Evolutionary conservation across 2,888 invertebrate species (phyloP).

Genomic region (Syritta pipiens): DNA sequence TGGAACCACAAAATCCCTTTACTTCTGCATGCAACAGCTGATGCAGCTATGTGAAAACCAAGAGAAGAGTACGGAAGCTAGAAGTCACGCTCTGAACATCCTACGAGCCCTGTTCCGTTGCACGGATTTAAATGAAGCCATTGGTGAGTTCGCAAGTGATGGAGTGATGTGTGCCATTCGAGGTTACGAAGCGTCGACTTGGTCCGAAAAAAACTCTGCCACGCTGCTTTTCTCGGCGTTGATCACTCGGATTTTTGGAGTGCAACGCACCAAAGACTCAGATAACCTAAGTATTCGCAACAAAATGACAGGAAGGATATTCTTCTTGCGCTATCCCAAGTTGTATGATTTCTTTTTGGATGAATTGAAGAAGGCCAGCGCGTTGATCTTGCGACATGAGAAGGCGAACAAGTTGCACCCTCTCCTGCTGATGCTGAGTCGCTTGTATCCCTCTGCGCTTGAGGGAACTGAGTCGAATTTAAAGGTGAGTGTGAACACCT

Average conservation of each 20-base stretch:
- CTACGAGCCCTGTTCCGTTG: constrained; percentile 89
- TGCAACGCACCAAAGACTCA: constrained; percentile 83
- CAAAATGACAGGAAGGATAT: constrained; percentile 87
- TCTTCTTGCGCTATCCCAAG: constrained; percentile 85
- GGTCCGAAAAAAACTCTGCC: constrained; percentile 92
- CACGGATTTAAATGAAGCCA: constrained; percentile 86
- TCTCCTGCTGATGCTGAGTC: constrained; percentile 86
- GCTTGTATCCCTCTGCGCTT: constrained; percentile 87
- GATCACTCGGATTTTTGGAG: constrained; percentile 92
- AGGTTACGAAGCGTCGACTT: constrained; percentile 87
- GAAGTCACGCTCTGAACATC: constrained; percentile 92
- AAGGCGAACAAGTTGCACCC: constrained; percentile 85
- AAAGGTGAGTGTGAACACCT: constrained; percentile 83
- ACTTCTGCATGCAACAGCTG: constrained; percentile 82
- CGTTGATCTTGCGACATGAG: constrained; percentile 73
- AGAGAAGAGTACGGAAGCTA: constrained; percentile 78
- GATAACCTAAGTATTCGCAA: constrained; percentile 83
- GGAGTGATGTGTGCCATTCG: constrained; percentile 86
- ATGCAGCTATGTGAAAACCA: constrained; percentile 76
- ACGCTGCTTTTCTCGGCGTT: constrained; percentile 91
- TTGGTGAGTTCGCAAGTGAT: constrained; percentile 84
- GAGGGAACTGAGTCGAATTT: constrained; percentile 86
- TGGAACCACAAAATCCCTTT: constrained; percentile 82
- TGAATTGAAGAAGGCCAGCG: constrained; percentile 77
- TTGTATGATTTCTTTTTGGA: constrained; percentile 82